Base-by-base conservation (phyloP, 1,140 invertebrate genomes). In the Sarcophaga peregrina region DNA sequence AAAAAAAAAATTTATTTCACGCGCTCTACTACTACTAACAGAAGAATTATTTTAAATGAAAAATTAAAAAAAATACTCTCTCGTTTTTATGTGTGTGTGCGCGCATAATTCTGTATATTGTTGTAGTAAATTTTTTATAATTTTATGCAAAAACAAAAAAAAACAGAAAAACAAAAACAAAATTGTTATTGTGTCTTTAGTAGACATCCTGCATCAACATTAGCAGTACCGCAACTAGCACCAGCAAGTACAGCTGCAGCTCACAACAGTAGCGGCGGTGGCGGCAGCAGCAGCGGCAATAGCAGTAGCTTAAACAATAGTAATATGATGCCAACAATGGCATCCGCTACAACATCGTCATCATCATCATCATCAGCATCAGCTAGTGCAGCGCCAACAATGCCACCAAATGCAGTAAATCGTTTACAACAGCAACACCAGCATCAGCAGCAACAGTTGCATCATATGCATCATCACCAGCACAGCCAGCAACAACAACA, bases 341-440 rank as follows among this genome's bases (percentile, higher is more conserved):
- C 47, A 10, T 54, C 62, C 1, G 73, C 47, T 68, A 15, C 1
- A 37, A 80, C 47, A 58, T 78, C 82, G 46, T n/a, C 46, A 50
- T 83, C 52, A 47, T 75, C 76, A 50, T 47, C 82, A 68, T 47
- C 50, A 58, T n/a, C 58, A 46, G 10, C 20, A 68, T 37, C 68
- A 46, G 72, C 78, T 46, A 50, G 46, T 10, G 52, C 13, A 6
- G 4, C 78, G 47, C 15, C 82, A n/a, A 80, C 54, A 25, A 82
- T 82, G 82, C 75, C 82, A 20, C 72, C 81, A 20, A 82, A 45
- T 37, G 52, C 81, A 8, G 74, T 48, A 17, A 82, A 82, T 82
- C 73, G 82, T 7, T 37, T 82, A 11, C 58, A 62, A 58, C 81
- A 83, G 45, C 83, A 82, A 52, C 83, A 83, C 54, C 83, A 83